Evolutionary conservation across 2,113 vertebrate species (phyloP).

Genomic region (Marmota monax): DNA sequence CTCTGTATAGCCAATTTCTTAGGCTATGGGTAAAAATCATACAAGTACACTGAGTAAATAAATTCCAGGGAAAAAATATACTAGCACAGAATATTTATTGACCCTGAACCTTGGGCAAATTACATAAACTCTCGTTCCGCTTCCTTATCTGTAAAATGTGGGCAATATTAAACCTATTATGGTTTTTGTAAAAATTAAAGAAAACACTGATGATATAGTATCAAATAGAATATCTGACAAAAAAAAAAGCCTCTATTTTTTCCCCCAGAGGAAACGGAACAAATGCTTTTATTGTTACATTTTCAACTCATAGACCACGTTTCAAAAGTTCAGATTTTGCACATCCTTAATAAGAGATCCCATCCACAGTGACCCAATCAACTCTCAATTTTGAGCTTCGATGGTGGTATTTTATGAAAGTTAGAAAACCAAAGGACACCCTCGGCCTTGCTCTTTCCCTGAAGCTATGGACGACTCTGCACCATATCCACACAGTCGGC

Average conservation of each 20-base stretch:
- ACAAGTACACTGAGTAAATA: not conserved
- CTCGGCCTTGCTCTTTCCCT: not conserved
- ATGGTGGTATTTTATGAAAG: not conserved
- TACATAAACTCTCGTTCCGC: not conserved
- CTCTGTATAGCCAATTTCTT: not conserved
- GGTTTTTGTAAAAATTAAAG: not conserved
- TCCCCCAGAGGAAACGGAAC: not conserved
- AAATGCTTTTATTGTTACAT: slow-evolving; percentile 54
- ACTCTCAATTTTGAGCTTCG: not conserved
- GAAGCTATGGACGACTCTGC: not conserved
- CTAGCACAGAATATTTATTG: not conserved
- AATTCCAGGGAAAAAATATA: not conserved
- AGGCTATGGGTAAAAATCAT: not conserved
- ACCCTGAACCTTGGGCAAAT: not conserved
- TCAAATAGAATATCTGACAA: too few relatives aligned
- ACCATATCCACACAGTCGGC: not conserved
- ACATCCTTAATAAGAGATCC: slow-evolving; percentile 18
- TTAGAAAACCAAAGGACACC: not conserved
- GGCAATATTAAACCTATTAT: not conserved
- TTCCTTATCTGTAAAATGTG: not conserved
- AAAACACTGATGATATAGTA: not conserved
- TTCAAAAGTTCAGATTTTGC: slow-evolving; percentile 42
- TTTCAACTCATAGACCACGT: not conserved
- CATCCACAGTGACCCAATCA: not conserved
- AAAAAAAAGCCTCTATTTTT: not conserved